Base-by-base conservation (phyloP, 2,797 vertebrate species). In the Galaxias olidus region DNA sequence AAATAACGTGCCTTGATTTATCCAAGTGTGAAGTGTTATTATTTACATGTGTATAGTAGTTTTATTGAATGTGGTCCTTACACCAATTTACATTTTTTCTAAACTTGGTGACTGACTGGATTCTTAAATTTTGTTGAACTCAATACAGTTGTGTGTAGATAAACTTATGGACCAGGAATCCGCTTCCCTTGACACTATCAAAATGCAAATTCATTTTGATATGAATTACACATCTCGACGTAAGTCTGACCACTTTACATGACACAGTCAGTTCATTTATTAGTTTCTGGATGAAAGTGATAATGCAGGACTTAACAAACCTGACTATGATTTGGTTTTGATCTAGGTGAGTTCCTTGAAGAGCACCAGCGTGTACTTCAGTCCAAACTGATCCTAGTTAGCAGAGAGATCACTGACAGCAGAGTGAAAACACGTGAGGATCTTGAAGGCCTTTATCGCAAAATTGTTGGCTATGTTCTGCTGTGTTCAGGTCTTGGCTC, bases 131-230 rank as follows among this genome's bases (percentile, higher is more conserved):
- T 54, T 11, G 73, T 68, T 61, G n/a, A n/a, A n/a, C 18, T 7
- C 45, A 58, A 48, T 64, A 0, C 76, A 98, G 97, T 76, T 95
- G 59, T 97, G 94, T 82, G 83, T 96, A 82, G 76, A 86, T 50
- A 94, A 90, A 69, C 89, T 97, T 4, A 79, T 90, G 78, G 94
- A 96, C 47, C 82, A 79, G 73, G 85, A 84, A 83, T 95, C 93
- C 71, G 92, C 93, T 8, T 92, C 95, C 40, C 79, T 96, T 42
- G 93, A 95, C 84, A 98, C 96, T 1, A 94, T 98, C 81, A 96
- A 96, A 90, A 98, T 98, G 97, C 97, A 98, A 76, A 89, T 96
- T 80, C 93, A 93, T 79, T 98, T 99, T 87, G 93, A 96, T 72
- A 88, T 89, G 87, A 95, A 93, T 80, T 97, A 98, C 71, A 91